These are phyloP conservation scores for Protodeltote pygarga DNA, from an alignment of 2,888 invertebrate species.

Conservation along the genomic window DNA sequence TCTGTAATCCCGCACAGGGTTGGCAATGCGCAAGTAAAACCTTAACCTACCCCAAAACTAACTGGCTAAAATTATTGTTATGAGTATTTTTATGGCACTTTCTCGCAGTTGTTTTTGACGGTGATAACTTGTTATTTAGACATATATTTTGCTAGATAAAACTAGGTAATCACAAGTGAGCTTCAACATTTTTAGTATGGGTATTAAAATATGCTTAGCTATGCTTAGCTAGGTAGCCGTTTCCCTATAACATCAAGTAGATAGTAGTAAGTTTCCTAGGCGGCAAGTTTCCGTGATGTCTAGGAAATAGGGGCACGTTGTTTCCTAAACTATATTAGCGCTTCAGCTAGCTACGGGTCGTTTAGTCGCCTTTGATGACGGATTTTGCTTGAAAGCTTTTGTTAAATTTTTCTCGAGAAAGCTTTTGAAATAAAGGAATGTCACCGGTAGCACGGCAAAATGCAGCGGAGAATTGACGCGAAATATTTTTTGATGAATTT, in stretches of 20 bases:
- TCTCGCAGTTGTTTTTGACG: too few species aligned
- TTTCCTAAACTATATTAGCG: constrained; percentile 76
- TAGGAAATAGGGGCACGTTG: constrained; percentile 59
- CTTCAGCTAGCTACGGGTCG: constrained; percentile 70
- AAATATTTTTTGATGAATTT: constrained; percentile 28
- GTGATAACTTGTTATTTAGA: too few species aligned
- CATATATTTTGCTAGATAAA: too few species aligned
- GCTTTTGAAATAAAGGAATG: constrained; percentile 70
- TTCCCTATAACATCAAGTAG: constrained; percentile 36
- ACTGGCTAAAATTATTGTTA: too few species aligned
- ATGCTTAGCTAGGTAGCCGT: constrained; percentile 25
- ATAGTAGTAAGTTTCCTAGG: constrained; percentile 50
- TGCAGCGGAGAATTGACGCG: constrained; percentile 47
- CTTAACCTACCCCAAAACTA: too few species aligned
- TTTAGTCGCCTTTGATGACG: constrained; percentile 78
- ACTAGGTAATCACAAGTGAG: too few species aligned
- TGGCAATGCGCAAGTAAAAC: too few species aligned
- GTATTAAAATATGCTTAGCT: neutral
- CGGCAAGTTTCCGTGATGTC: constrained; percentile 46
- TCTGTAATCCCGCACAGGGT: too few species aligned
- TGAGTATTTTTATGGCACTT: too few species aligned
- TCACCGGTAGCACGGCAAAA: constrained; percentile 52
- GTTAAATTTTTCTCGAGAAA: constrained; percentile 71
- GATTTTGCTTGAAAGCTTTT: constrained; percentile 81
- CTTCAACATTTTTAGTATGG: too few species aligned